Base-by-base conservation (phyloP, 1,140 invertebrate genomes). In the Nomia melanderi region DNA sequence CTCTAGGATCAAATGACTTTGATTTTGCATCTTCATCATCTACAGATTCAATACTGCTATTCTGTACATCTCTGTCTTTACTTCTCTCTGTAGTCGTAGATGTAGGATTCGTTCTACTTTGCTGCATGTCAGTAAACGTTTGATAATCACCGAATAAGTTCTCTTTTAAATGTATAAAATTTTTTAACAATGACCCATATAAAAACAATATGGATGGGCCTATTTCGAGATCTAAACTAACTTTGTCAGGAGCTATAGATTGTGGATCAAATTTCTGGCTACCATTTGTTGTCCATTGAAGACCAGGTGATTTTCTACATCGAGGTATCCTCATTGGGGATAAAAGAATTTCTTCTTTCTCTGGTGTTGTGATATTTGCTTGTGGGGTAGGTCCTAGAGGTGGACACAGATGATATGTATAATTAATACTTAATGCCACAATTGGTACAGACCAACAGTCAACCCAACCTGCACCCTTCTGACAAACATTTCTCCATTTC, bases 71-170 rank as follows among this genome's bases (percentile, higher is more conserved):
- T 4, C 87, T 90, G 7, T 94, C 93, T 56, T 93, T 91, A 54
- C 84, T 83, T 84, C 91, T 85, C 65, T 92, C 88, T 1, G 80
- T 62, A 41, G 71, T 84, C 41, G 87, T 81, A 33, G 87, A 79
- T 70, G 91, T 73, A 7, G 87, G 79, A 20, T 85, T 86, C 25
- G 80, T 81, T 50, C 90, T 88, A 6, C 88, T 91, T 79, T 95
- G 95, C 83, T 97, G 96, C 96, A 98, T 98, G 84, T 99, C 98
- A 0, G 97, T 98, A 87, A 99, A 98, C 9, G 93, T 94, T 92
- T 99, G 98, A 93, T 98, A 96, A 91, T 98, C 97, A 0, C 98
- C 98, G 91, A 99, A 98, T 76, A 99, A 97, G 88, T 99, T 99
- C 93, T 99, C 98, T 91, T 98, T 97, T 2, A 98, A 93, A 92